Conservation (phyloP, 2,113 vertebrate species). For the Pterocles gutturalis region DNA sequence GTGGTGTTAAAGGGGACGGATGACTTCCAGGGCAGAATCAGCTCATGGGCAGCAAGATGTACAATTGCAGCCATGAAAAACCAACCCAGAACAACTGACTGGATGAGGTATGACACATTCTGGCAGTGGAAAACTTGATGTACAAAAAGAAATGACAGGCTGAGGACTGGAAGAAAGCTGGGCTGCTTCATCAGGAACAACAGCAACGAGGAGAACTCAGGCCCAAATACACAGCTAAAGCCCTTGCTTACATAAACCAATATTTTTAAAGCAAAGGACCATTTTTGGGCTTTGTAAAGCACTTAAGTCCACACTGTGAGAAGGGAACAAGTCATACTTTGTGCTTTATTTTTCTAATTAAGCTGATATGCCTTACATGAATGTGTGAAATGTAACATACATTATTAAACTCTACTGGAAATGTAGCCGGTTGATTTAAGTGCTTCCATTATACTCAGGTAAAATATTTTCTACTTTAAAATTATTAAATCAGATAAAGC, state of each 20-base stretch:
- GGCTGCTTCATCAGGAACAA: neutral
- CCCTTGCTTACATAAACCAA: neutral
- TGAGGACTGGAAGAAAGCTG: neutral
- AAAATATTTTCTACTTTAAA: neutral
- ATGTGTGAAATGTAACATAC: neutral
- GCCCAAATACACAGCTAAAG: neutral
- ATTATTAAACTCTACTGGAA: neutral
- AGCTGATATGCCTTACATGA: neutral
- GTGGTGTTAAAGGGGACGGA: neutral
- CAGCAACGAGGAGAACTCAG: neutral
- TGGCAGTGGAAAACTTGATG: conserved; percentile 12
- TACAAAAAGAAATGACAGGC: neutral
- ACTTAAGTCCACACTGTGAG: neutral
- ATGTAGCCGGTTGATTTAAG: neutral
- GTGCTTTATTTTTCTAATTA: neutral
- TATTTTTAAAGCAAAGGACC: neutral
- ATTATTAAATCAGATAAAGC: neutral
- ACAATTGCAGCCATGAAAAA: neutral
- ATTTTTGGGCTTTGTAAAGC: neutral
- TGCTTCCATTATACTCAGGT: neutral
- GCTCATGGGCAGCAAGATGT: neutral
- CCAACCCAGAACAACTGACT: neutral
- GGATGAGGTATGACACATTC: neutral
- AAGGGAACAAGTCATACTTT: neutral
- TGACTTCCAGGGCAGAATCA: neutral